These are phyloP conservation scores for Aldrovandia affinis DNA, from an alignment of 2,797 vertebrate species.

Conservation along the genomic window DNA sequence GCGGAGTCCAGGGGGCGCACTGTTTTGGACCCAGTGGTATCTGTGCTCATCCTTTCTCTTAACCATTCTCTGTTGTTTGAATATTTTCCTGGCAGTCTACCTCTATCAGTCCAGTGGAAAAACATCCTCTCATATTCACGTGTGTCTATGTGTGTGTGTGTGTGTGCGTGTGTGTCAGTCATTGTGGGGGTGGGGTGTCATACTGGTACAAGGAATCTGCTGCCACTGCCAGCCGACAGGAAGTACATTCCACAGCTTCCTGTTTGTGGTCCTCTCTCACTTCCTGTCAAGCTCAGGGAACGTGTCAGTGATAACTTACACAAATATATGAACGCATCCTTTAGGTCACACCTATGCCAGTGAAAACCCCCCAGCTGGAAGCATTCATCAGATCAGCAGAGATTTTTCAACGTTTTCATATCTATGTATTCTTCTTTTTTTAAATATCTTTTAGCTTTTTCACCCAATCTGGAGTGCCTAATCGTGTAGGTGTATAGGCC, in stretches of 20 bases:
- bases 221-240: conserved; percentile 66
- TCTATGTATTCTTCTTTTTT: neutral
- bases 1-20: conserved; percentile 40
- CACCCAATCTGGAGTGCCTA: neutral
- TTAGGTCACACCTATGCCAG: conserved; percentile 62
- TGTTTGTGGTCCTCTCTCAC: conserved; percentile 77
- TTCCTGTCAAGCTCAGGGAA: conserved; percentile 71
- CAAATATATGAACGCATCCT: conserved; percentile 62
- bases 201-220: conserved; percentile 74
- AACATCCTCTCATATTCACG: conserved; percentile 61
- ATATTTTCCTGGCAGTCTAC: conserved; percentile 63
- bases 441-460: neutral
- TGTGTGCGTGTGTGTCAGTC: conserved; percentile 41
- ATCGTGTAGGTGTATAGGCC: neutral
- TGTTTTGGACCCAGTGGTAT: conserved; percentile 59
- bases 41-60: conserved; percentile 59
- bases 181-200: conserved; percentile 20
- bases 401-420: neutral
- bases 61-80: neutral
- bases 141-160: conserved; percentile 46
- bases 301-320: conserved; percentile 75
- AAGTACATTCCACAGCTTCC: conserved; percentile 82
- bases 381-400: no score
- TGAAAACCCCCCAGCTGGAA: neutral
- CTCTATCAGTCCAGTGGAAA: conserved; percentile 68